Base-by-base conservation (phyloP, 92 coral and sea anemone genomes). In the Zoanthus gigantus region DNA sequence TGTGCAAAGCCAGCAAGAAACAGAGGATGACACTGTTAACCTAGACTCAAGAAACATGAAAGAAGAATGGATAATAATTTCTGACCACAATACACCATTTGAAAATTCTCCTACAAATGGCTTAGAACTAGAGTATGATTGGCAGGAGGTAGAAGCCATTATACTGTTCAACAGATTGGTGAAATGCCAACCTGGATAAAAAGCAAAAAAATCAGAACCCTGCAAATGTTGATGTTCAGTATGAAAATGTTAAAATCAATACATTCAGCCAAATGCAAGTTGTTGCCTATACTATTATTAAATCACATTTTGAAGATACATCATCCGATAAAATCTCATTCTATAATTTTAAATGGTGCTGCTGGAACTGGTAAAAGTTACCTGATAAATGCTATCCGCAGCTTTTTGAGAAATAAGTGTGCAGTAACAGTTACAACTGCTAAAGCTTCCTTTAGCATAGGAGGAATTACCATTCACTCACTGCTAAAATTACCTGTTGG, bases 401-500 rank as follows among this genome's bases (percentile, higher is more conserved):
- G 31, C 14, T 74, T 86, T 6, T 56, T 94, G 56, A 65, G 66
- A 32, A 28, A 50, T 53, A 89, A 52, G 63, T 92, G 92, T 92
- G 89, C 85, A n/a, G 76, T 92, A 56, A 92, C 92, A 44, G 94
- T 92, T 6, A 90, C 93, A 57, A 93, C 95, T 28, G 95, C 92
- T 17, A 56, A 56, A 56, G 63, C 63, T 9, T 56, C 63, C 17
- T 56, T 56, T 56, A 56, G 17, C 17, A 5, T 87, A 92, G 60
- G 88, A 75, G 95, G 95, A 14, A 71, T 91, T 11, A 91, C 93
- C 17, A 56, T 58, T 58, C 66, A 58, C 66, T 58, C 66, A 58
- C 66, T 58, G 7, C 18, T 58, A 17, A 58, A 58, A 58, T 17
- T 58, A 58, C 66, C 66, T 58, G 66, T 58, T 58, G 66, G 66